Evolutionary conservation across 2,113 vertebrate species (phyloP), one percentile per base, ranked within the genome.

Genomic region (Zosterops japonicus): DNA sequence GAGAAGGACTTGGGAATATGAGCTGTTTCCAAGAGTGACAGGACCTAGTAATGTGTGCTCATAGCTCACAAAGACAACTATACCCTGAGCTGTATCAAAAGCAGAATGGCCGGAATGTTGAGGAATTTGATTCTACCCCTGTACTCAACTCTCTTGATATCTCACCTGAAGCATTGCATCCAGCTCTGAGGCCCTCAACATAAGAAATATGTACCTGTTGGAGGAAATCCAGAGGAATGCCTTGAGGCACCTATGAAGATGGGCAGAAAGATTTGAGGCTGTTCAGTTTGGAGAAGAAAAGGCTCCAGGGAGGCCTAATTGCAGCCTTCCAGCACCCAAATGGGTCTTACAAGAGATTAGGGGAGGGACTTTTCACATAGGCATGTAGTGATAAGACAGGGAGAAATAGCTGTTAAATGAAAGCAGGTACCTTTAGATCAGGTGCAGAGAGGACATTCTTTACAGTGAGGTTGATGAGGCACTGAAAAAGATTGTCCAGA

Each of bases 21-120:
- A n/a, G 17, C 14, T 67, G 46, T 28, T 35, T 17, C 0, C 0
- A 35, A 24, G 11, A 53, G n/a, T 22, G 8, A 47, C 0, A 0
- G 39, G 39, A 60, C 5, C 21, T 8, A 14, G 24, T 20, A 14
- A 57, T 13, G 9, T n/a, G 39, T 53, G 4, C 16, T 41, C 11
- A 12, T 6, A 41, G 29, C 11, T 59, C 28, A 68, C 24, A 60
- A 35, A 35, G 39, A 46, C 8, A 60, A 3, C 16, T 39, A 4
- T 29, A 29, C 3, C 20, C 21, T 41, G 11, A 41, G 14, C 7
- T 55, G 11, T 33, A 35, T 18, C n/a, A 31, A 75, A 53, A 75
- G 16, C 9, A 41, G 28, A 39, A 46, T 35, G 23, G 47, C 47
- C 17, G 53, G 46, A 53, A 47, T 14, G 2, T 5, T 25, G 9